Conservation (phyloP, 2,888 invertebrate species). For the Eupeodes luniger region DNA sequence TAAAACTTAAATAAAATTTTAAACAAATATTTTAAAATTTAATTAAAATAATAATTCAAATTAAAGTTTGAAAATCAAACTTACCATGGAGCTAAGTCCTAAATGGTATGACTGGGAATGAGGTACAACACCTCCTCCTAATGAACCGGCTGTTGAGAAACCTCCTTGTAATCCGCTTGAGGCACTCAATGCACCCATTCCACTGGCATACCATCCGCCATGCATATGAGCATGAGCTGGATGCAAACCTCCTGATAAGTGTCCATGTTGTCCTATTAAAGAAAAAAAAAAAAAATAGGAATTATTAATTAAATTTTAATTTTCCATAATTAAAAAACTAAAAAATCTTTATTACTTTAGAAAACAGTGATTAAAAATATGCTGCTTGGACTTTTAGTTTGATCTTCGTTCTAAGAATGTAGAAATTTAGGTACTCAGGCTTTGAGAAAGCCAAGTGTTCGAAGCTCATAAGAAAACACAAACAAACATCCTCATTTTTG, state of each 20-base stretch:
- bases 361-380: no score
- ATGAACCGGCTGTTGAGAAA: constrained; percentile 86
- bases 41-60: no score
- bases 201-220: constrained; percentile 87
- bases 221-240: constrained; percentile 87
- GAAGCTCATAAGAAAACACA: no score
- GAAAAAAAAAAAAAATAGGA: constrained; percentile 35
- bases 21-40: no score
- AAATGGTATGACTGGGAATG: constrained; percentile 89
- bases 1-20: no score
- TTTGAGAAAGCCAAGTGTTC: no score
- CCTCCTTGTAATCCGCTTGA: constrained; percentile 87
- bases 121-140: constrained; percentile 87
- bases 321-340: no score
- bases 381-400: no score
- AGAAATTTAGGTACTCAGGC: no score
- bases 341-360: no score
- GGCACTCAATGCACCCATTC: constrained; percentile 86
- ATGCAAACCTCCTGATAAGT: constrained; percentile 86
- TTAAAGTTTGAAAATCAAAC: constrained; percentile 76
- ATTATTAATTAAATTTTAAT: neutral
- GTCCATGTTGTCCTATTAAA: constrained; percentile 87
- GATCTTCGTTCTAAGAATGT: no score
- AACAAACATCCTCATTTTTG: no score
- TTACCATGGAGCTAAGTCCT: constrained; percentile 88